phyloP scores from a whole-genome alignment of 2,888 invertebrate genomes.

The Drosophila mulleri region DNA sequence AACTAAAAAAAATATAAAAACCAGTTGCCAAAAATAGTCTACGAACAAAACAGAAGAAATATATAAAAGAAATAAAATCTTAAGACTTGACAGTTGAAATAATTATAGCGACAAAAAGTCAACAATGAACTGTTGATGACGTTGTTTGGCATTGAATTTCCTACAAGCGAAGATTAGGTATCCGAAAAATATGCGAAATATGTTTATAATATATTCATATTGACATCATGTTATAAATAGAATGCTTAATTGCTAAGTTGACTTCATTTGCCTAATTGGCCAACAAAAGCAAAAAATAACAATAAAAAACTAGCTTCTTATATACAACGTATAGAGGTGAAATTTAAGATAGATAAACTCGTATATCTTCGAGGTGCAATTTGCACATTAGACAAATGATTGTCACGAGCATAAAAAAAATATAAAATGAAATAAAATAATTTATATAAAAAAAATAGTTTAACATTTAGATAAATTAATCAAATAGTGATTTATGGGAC shows the following conservation, averaged over 20 bases:
- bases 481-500: slow-evolving; percentile 77
- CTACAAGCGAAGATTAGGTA: slow-evolving; percentile 22
- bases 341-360: slow-evolving; percentile 1
- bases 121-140: slow-evolving; percentile 66
- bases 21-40: slow-evolving; percentile 47
- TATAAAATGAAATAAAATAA: slow-evolving; percentile 10
- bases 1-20: slow-evolving; percentile 41
- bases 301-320: slow-evolving; percentile 14
- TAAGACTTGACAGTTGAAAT: slow-evolving; percentile 66
- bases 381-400: slow-evolving; percentile 52
- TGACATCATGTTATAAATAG: slow-evolving; percentile 37
- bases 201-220: slow-evolving; percentile 55
- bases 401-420: slow-evolving; percentile 44
- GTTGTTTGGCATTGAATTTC: slow-evolving; percentile 61
- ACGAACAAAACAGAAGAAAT: neutral
- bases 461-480: slow-evolving; percentile 71
- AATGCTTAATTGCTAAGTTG: slow-evolving; percentile 66
- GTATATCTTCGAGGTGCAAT: slow-evolving; percentile 42
- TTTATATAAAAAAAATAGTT: slow-evolving; percentile 37
- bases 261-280: slow-evolving; percentile 76
- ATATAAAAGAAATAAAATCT: slow-evolving; percentile 22
- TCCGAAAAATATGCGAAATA: slow-evolving; percentile 29
- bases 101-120: slow-evolving; percentile 57
- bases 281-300: slow-evolving; percentile 10
- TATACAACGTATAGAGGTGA: slow-evolving; percentile 11